These are phyloP conservation scores for Metopolophium dirhodum DNA, from an alignment of 1,140 invertebrate species.

Conservation along the genomic window DNA sequence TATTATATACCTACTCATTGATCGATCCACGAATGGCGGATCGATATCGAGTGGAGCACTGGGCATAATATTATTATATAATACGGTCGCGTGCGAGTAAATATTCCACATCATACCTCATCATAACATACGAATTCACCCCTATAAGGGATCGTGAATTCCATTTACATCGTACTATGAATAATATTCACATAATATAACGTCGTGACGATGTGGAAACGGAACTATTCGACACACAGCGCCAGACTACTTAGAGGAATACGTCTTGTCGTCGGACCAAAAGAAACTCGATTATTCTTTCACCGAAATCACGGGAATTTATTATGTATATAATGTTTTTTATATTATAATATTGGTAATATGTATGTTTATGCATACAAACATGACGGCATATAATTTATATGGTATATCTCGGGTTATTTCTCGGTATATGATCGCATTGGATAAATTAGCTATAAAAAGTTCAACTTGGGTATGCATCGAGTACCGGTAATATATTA, in stretches of 20 bases:
- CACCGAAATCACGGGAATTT: neutral
- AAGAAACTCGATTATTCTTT: neutral
- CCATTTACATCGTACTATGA: neutral
- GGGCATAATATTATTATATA: neutral
- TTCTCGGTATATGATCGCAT: neutral
- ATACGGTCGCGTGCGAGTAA: neutral
- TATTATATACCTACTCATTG: too few species aligned
- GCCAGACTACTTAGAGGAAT: too few species aligned
- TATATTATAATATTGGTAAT: neutral
- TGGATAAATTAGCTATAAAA: constrained; percentile 14
- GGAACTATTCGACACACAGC: neutral
- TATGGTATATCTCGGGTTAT: neutral
- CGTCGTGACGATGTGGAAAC: neutral
- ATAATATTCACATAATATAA: neutral
- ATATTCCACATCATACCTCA: neutral
- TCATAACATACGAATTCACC: neutral
- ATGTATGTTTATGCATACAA: neutral
- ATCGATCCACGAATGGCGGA: too few species aligned
- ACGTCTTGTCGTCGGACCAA: neutral
- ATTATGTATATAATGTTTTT: neutral
- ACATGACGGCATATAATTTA: neutral
- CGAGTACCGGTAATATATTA: neutral
- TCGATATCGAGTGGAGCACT: neutral
- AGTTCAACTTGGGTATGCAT: neutral
- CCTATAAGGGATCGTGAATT: neutral